Conservation (phyloP, 2,888 invertebrate species). For the Microchrysa polita region DNA sequence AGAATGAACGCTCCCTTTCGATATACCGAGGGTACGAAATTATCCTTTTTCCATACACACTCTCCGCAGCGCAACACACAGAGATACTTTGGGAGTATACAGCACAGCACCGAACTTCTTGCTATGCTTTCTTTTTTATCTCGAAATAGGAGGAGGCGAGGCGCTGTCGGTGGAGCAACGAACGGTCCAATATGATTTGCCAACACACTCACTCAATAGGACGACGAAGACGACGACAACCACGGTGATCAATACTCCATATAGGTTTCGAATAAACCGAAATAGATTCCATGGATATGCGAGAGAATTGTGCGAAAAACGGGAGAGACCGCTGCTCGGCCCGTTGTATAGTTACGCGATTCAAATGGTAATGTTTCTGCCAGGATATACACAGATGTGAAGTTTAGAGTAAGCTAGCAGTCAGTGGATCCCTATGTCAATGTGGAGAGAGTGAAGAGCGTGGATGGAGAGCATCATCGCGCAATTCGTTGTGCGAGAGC, state of each 20-base stretch:
- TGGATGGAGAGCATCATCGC: too few relatives aligned
- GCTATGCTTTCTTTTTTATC: too few relatives aligned
- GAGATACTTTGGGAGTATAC: neutral
- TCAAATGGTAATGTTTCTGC: constrained; percentile 33
- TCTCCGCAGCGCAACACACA: neutral
- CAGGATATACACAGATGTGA: constrained; percentile 20
- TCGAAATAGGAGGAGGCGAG: neutral
- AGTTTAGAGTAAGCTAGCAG: constrained; percentile 27
- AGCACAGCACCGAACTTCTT: too few relatives aligned
- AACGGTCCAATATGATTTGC: neutral
- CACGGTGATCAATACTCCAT: constrained; percentile 49
- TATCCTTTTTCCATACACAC: neutral
- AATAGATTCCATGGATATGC: constrained; percentile 27
- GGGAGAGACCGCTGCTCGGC: constrained; percentile 29
- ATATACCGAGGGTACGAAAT: neutral
- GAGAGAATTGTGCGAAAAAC: neutral
- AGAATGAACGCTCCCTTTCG: neutral
- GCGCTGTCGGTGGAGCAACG: too few relatives aligned
- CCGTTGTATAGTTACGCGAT: constrained; percentile 22
- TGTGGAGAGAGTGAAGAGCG: constrained; percentile 4
- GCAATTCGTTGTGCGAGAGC: neutral
- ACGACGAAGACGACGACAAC: too few relatives aligned
- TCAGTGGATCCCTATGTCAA: constrained; percentile 20
- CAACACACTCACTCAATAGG: constrained; percentile 3
- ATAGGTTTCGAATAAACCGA: constrained; percentile 34